Conservation (phyloP, 2,888 invertebrate genomes). For the Actias luna region DNA sequence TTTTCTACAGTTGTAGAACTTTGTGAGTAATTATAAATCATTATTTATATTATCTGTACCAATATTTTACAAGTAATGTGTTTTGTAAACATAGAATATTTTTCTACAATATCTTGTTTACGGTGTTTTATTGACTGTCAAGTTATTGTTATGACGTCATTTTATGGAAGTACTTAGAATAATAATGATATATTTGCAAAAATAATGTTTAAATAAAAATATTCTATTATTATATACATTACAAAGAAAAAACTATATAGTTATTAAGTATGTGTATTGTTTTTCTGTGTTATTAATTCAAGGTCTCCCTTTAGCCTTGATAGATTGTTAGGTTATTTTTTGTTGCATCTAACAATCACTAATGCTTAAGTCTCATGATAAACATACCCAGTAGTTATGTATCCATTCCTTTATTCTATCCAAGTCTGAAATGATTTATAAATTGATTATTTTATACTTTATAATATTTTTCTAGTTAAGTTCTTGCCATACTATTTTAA, state of each 20-base stretch:
- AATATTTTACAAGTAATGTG: neutral
- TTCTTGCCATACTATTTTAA: neutral
- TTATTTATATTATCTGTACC: slow-evolving; percentile 19
- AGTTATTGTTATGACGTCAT: slow-evolving; percentile 78
- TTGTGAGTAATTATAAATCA: slow-evolving; percentile 46
- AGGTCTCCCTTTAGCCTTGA: slow-evolving; percentile 53
- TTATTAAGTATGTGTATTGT: neutral
- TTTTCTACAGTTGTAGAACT: slow-evolving; percentile 37
- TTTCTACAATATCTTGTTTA: slow-evolving; percentile 56
- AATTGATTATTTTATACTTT: neutral
- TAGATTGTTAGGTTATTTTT: slow-evolving; percentile 57
- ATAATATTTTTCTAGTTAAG: neutral
- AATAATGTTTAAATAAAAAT: slow-evolving; percentile 4
- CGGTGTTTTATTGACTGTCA: slow-evolving; percentile 76
- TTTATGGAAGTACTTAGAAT: slow-evolving; percentile 43
- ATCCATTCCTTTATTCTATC: neutral
- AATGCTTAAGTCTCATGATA: slow-evolving; percentile 19
- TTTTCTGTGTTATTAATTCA: slow-evolving; percentile 32
- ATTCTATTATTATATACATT: neutral
- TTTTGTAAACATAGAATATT: slow-evolving; percentile 15
- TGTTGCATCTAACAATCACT: slow-evolving; percentile 40
- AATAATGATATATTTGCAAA: slow-evolving; percentile 23
- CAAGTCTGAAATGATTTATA: neutral
- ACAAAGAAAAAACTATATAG: neutral
- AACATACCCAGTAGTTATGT: neutral